Conservation (phyloP, 2,113 vertebrate genomes). For the Prunella fulvescens region DNA sequence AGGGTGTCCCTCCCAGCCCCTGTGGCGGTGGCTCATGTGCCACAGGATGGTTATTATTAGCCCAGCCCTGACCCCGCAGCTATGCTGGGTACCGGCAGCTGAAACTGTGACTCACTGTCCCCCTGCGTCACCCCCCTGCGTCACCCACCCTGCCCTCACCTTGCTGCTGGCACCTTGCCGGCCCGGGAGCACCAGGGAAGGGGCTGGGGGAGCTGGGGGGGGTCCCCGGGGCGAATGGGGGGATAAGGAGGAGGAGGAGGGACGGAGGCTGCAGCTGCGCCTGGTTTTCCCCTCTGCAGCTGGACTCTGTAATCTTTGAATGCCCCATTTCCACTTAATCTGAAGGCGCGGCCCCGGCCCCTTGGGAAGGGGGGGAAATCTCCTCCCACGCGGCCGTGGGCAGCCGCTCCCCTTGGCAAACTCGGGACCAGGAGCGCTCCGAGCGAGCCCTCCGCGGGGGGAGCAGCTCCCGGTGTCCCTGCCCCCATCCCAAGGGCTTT, state of each 20-base stretch:
- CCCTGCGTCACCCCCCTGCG: not conserved
- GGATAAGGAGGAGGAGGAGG: not conserved
- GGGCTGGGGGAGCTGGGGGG: not conserved
- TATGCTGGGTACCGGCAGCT: not conserved
- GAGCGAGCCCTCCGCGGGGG: fast-evolving
- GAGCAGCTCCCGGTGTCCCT: not conserved
- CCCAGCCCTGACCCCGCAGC: not conserved
- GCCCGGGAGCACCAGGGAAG: not conserved
- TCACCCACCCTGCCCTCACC: not conserved
- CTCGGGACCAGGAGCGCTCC: fast-evolving
- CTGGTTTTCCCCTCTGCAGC: not conserved
- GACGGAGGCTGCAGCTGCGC: not conserved
- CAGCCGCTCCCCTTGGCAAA: not conserved
- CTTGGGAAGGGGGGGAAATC: not conserved
- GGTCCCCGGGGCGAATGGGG: fast-evolving
- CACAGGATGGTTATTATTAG: not conserved
- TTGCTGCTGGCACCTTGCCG: not conserved
- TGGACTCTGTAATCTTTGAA: not conserved
- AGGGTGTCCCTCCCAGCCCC: not conserved
- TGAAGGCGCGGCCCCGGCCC: not conserved
- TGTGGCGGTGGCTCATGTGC: not conserved
- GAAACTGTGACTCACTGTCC: slow-evolving; percentile 32
- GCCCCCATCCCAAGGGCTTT: not conserved
- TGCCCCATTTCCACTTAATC: slow-evolving; percentile 48
- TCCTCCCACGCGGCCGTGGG: not conserved